Evolutionary conservation across 53 echinoderm and acorn worm genomes (phyloP), one percentile per base, ranked within the genome.

Genomic region (Hippasteria phrygiana): DNA sequence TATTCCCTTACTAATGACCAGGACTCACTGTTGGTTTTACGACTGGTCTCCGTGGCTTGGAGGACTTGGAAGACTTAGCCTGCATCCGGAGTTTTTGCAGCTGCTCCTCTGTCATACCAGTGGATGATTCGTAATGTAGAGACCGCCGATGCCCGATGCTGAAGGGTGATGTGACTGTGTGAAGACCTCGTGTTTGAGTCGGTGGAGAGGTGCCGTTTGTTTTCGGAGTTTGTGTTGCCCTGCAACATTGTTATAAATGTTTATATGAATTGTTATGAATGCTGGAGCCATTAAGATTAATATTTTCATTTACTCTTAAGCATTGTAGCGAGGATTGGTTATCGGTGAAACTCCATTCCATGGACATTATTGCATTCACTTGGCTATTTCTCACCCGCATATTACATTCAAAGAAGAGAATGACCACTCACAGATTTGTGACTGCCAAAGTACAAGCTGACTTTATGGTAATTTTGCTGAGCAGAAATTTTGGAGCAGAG

Each of bases 41-140:
- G 27, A 50, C 33, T 34, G 79, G 79, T 13, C 79, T 71, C 33
- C 35, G 48, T 13, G 85, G 85, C 48, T 69, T 85, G 38, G 70
- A 11, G 7, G 71, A 20, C 17, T 85, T 85, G 36, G 85, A 71
- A 4, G 85, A 22, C 33, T 85, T 85, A 22, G 85, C 85, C 29
- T 85, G 39, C 53, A 24, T n/a, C 37, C 85, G 66, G 4, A 85
- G 53, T 20, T 71, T 85, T 36, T 51, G 69, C 0, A 85, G 22
- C 53, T 85, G 69, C 38, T 85, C 85, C 35, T 85, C 51, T 0
- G 85, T 85, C 85, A 85, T 85, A 9, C 85, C 85, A 4, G 85
- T 69, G 47, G 85, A 71, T 17, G 79, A 79, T 12, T 85, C 85
- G 24, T 85, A 85, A 43, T 85, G 85, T 2, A 85, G 43, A 20